Evolutionary conservation across 1,140 invertebrate genomes (phyloP), one percentile per base, ranked within the genome.

Genomic region (Dryas iulia): DNA sequence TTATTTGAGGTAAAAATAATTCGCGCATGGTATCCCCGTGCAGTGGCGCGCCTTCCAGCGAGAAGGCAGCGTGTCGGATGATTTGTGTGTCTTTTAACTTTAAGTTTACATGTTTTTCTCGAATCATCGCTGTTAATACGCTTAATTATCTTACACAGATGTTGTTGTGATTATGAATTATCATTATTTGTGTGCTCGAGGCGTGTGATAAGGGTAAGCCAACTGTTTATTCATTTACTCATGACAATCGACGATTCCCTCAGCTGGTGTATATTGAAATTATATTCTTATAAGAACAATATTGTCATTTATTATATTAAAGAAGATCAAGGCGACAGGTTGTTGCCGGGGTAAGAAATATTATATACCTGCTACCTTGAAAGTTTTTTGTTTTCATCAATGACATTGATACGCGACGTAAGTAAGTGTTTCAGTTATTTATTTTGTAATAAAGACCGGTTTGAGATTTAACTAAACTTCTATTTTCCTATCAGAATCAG

Each of bases 121-220:
- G 60, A 79, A 79, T 81, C 83, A 84, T 78, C 75, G 67, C 61
- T 74, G 62, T 61, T 76, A 82, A 79, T 79, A 72, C 66, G 35
- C 57, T 72, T 70, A 69, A 79, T 80, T 79, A 83, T 83, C 72
- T 67, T 76, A 73, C 69, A 76, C 67, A 76, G 74, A 82, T 79
- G 71, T 81, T 83, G 71, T 79, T 82, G 87, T 90, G 88, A 90
- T 90, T 90, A 89, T 90, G 87, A 89, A 84, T 78, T 84, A 82
- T 86, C 80, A 84, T 81, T 77, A 77, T 61, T 69, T 80, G 83
- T 79, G 86, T 74, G 68, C 57, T 66, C 62, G 77, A 81, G 81
- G 74, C 77, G 79, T 78, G 75, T 82, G 86, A 90, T 89, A 91
- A 91, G 79, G 85, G 89, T 88, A 87, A 87, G 87, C 66, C 75